A percentile compares a stretch with the other conserved stretches of the same genome.
Conservation (phyloP, 2,797 vertebrate species). For the Leptoclinus maculatus region DNA sequence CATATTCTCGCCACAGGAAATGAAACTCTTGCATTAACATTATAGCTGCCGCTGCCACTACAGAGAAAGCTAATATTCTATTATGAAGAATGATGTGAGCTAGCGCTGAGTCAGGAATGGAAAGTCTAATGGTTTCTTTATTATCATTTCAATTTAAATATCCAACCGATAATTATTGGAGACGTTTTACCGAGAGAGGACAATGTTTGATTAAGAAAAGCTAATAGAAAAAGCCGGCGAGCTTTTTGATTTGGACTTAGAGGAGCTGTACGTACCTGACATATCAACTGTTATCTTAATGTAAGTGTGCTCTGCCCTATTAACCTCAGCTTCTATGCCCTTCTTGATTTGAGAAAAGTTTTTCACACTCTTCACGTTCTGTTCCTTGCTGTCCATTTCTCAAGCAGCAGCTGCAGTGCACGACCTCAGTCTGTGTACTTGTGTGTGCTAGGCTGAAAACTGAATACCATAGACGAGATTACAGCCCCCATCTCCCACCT, state of each 20-base stretch:
- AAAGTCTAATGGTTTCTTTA: not conserved
- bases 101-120: slow-evolving; percentile 14
- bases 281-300: slow-evolving; percentile 25
- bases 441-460: slow-evolving; percentile 29
- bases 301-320: slow-evolving; percentile 5
- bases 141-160: slow-evolving; percentile 12
- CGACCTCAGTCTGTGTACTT: slow-evolving; percentile 26
- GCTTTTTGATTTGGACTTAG: slow-evolving; percentile 13
- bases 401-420: slow-evolving; percentile 31
- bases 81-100: slow-evolving; percentile 18
- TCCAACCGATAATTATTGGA: not conserved
- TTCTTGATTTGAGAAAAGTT: slow-evolving; percentile 20
- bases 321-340: slow-evolving; percentile 11
- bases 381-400: slow-evolving; percentile 29
- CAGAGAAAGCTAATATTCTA: slow-evolving; percentile 16
- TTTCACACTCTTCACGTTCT: slow-evolving; percentile 35
- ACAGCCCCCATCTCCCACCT: slow-evolving; percentile 24
- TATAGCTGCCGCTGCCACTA: slow-evolving; percentile 24
- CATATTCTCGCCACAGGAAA: slow-evolving; percentile 50
- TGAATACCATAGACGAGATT: slow-evolving; percentile 36
- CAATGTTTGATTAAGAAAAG: slow-evolving; percentile 3
- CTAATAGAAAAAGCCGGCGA: not conserved
- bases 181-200: not conserved
- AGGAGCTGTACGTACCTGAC: not conserved
- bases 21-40: slow-evolving; percentile 43